These are phyloP conservation scores for Lemur catta DNA, from an alignment of 2,797 vertebrate genomes.

Conservation along the genomic window DNA sequence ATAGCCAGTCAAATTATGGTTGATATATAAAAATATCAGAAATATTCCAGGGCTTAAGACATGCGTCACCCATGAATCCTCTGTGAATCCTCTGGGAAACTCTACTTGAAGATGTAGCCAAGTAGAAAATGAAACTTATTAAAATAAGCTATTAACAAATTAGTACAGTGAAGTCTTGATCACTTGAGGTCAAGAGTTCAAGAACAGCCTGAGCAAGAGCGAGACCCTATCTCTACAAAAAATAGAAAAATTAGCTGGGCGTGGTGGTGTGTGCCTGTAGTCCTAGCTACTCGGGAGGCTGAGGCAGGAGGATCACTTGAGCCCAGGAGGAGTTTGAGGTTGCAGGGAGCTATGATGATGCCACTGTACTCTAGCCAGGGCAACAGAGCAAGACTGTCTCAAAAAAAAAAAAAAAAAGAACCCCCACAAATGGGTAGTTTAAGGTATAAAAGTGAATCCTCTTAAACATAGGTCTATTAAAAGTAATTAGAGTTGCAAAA, in stretches of 20 bases:
- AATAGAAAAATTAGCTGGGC: too few relatives aligned
- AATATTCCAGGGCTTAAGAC: not conserved
- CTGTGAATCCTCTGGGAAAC: not conserved
- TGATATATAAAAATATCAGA: constrained; percentile 22
- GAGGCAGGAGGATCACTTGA: too few relatives aligned
- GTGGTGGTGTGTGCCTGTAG: too few relatives aligned
- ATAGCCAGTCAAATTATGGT: not conserved
- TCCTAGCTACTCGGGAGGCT: too few relatives aligned
- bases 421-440: not conserved
- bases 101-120: not conserved
- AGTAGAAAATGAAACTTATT: not conserved
- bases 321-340: too few relatives aligned
- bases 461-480: not conserved
- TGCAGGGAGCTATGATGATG: too few relatives aligned
- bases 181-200: too few relatives aligned
- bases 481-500: not conserved
- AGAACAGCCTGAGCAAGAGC: too few relatives aligned
- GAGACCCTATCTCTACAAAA: too few relatives aligned
- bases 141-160: constrained; percentile 3
- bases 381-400: too few relatives aligned
- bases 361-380: too few relatives aligned
- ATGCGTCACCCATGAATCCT: not conserved
- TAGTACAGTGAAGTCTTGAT: not conserved
- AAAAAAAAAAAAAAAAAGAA: too few relatives aligned
- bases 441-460: not conserved